Evolutionary conservation across 64 coral and sea anemone genomes (phyloP), one percentile per base, ranked within the genome.

Genomic region (Platygyra sinensis): DNA sequence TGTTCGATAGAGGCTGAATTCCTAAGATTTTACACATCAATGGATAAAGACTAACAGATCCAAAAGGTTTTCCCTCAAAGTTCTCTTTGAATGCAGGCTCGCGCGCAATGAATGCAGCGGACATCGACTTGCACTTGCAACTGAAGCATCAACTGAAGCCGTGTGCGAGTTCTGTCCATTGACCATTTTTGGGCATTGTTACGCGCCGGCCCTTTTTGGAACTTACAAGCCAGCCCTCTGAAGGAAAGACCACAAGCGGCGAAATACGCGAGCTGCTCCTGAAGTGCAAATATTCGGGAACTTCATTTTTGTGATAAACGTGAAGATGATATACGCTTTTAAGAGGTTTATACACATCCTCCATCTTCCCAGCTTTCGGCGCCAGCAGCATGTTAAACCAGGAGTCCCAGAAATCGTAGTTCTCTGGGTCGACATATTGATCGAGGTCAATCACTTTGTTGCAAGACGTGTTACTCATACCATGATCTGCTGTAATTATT

Each of bases 401-500:
- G 2, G 72, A 73, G 74, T 89, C 96, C 77, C 69, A 91, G 8
- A 98, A 90, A 38, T 90, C 90, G 16, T 75, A 95, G 17, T 30
- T 63, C 5, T 82, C 20, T 50, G 90, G 88, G 64, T 98, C 83
- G 39, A 46, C 46, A 27, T 93, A 93, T 27, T 84, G 72, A 20
- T 91, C 83, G 7, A 98, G 30, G 42, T 94, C 74, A 16, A 95
- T 76, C 38, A 80, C 33, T 73, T 86, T 86, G 28, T 80, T 77
- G 13, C 74, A 61, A 10, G 93, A 92, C n/a, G 91, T 91, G 29
- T 94, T 90, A 8, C 81, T 52, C 93, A 95, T 95, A 2, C 96
- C 96, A n/a, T 98, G 96, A 76, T 98, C 96, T 10, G 96, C 69
- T 15, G 90, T 92, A 29, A 98, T 59, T 13, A 98, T 90, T 16